A percentile compares a stretch with the other conserved stretches of the same genome.
These are phyloP conservation scores for Symphodus melops DNA, from an alignment of 2,113 vertebrate genomes.

Conservation along the genomic window DNA sequence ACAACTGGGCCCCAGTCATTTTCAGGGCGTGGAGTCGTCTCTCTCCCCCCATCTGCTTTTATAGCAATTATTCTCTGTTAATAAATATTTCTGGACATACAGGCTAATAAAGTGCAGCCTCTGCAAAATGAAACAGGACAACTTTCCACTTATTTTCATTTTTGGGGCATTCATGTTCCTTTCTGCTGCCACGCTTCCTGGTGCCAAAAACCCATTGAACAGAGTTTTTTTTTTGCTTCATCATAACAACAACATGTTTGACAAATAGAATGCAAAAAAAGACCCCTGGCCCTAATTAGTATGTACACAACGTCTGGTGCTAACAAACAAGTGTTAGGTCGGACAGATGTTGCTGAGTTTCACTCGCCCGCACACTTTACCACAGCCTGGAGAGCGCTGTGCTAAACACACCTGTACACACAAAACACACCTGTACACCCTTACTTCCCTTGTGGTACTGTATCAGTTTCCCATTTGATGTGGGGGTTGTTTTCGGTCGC, in stretches of 20 bases:
- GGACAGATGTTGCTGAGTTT: slow-evolving; percentile 7
- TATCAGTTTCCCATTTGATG: slow-evolving; percentile 68
- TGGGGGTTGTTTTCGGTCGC: slow-evolving; percentile 52
- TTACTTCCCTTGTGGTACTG: slow-evolving; percentile 32
- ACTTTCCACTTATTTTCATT: slow-evolving; percentile 61
- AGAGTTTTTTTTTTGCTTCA: slow-evolving; percentile 51
- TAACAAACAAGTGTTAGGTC: slow-evolving; percentile 36
- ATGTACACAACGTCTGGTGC: not conserved
- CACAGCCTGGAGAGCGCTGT: not conserved
- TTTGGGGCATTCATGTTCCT: slow-evolving; percentile 52
- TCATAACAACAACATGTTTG: slow-evolving; percentile 60
- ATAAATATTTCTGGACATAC: slow-evolving; percentile 76
- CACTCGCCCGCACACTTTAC: slow-evolving; percentile 10
- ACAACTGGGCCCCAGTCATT: slow-evolving; percentile 58
- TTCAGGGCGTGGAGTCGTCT: slow-evolving; percentile 58
- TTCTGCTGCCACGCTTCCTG: slow-evolving; percentile 14
- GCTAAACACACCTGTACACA: slow-evolving; percentile 17
- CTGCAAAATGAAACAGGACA: slow-evolving; percentile 44
- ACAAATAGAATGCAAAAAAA: slow-evolving; percentile 45
- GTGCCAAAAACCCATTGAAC: slow-evolving; percentile 63
- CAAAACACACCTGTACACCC: slow-evolving; percentile 56
- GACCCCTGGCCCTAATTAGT: slow-evolving; percentile 14
- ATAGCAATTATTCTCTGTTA: slow-evolving; percentile 68
- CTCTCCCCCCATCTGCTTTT: slow-evolving; percentile 42
- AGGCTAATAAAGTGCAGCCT: slow-evolving; percentile 66